Evolutionary conservation across 2,113 vertebrate genomes (phyloP).

Genomic region (Emydura subglobosa): DNA sequence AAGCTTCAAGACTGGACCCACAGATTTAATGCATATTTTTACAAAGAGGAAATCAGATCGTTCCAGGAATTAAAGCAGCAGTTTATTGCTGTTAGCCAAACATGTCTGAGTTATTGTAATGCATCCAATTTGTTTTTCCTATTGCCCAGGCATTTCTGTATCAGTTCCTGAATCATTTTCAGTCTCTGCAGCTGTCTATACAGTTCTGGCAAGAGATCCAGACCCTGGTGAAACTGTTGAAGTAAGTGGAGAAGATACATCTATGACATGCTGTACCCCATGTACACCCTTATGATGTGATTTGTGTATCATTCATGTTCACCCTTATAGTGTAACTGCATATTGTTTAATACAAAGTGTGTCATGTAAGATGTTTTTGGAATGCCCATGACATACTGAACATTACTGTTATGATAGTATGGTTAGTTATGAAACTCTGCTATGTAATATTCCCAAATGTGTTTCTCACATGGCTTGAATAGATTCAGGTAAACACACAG

Average conservation of each 20-base stretch:
- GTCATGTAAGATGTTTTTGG: no score
- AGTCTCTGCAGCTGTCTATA: constrained; percentile 31
- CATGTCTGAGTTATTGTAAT: background rate
- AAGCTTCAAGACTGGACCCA: background rate
- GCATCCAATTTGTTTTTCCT: constrained; percentile 11
- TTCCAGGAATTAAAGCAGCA: background rate
- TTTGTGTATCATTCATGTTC: no score
- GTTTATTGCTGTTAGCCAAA: background rate
- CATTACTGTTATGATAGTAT: no score
- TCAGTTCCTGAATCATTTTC: constrained; percentile 49
- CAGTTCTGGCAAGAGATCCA: constrained; percentile 54
- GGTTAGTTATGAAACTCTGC: no score
- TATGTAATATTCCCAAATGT: no score
- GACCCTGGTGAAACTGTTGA: constrained; percentile 47
- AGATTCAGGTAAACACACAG: no score
- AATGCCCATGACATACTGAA: no score
- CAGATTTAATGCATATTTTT: background rate
- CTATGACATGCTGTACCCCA: background rate
- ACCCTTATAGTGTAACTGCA: no score
- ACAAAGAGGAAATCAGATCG: background rate
- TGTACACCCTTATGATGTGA: no score
- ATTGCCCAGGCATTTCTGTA: constrained; percentile 4
- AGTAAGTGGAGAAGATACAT: constrained; percentile 16
- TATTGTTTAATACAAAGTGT: no score
- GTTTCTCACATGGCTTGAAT: no score